phyloP scores from a whole-genome alignment of 2,797 vertebrate species.

The Luscinia luscinia region DNA sequence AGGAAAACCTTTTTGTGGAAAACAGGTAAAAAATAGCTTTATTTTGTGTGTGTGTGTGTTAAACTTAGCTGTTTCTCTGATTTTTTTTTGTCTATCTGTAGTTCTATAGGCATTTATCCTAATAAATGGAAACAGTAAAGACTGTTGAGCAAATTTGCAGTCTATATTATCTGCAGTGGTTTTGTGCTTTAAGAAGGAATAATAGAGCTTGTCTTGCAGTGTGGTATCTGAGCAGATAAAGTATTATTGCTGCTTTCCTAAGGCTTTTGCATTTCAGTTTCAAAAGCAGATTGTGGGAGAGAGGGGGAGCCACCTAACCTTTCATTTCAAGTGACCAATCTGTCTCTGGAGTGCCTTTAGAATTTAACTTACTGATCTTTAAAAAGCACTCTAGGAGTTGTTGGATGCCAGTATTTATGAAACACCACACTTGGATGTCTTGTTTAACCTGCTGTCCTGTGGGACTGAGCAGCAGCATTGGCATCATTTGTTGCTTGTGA shows the following conservation, averaged over 20 bases:
- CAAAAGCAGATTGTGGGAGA: not conserved
- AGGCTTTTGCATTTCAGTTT: not conserved
- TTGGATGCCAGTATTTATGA: not conserved
- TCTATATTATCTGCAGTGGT: not conserved
- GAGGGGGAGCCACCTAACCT: not conserved
- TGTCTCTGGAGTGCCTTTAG: not conserved
- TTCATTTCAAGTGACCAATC: not conserved
- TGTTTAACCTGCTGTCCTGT: not conserved
- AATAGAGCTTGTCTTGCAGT: not conserved
- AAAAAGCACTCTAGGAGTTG: not conserved
- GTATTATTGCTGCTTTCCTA: not conserved
- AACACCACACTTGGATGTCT: not conserved
- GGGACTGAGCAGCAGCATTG: not conserved
- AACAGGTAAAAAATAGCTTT: slow-evolving; percentile 83
- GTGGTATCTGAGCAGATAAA: not conserved
- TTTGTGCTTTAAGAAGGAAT: not conserved
- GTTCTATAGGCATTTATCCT: not conserved
- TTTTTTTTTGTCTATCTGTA: slow-evolving; percentile 8
- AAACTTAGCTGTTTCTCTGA: slow-evolving; percentile 23
- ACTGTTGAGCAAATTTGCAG: not conserved
- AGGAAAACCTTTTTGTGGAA: slow-evolving; percentile 90
- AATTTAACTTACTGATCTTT: not conserved
- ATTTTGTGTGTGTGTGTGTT: slow-evolving; percentile 41
- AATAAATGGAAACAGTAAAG: not conserved
- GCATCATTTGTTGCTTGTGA: not conserved